phyloP scores from a whole-genome alignment of 2,113 vertebrate species.

The Macrotus californicus region DNA sequence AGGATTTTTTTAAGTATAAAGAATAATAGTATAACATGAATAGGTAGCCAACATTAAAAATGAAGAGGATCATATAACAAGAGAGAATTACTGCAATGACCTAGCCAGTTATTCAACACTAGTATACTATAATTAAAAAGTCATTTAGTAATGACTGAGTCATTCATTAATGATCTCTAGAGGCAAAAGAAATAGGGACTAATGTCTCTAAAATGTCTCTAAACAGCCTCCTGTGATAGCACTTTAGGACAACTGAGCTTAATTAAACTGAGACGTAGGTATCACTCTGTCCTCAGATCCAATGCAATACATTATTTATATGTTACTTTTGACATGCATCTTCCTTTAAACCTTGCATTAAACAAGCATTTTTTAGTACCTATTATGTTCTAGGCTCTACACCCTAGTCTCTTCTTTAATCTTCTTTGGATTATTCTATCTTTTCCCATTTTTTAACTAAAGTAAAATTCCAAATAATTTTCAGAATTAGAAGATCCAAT shows the following conservation, averaged over 20 bases:
- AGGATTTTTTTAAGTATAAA: neutral
- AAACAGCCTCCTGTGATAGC: neutral
- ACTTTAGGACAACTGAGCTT: neutral
- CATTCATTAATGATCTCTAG: constrained; percentile 38
- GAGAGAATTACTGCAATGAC: constrained; percentile 11
- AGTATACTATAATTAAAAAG: constrained; percentile 58
- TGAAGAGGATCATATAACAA: neutral
- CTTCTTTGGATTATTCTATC: neutral
- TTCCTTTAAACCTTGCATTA: neutral
- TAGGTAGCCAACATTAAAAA: constrained; percentile 30
- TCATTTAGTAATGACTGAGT: constrained; percentile 22
- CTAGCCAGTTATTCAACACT: constrained; percentile 11
- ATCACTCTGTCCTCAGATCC: neutral
- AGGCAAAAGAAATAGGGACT: neutral
- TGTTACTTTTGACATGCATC: neutral
- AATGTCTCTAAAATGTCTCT: neutral
- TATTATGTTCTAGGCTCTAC: neutral
- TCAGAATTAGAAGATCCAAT: neutral
- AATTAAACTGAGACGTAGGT: neutral
- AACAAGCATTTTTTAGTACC: neutral
- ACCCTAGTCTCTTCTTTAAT: neutral
- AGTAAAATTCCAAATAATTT: neutral
- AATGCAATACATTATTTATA: neutral
- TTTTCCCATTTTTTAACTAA: neutral
- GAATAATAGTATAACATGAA: neutral